Base-by-base conservation (phyloP, 2,888 invertebrate genomes). In the Amblyjoppa fuscipennis region DNA sequence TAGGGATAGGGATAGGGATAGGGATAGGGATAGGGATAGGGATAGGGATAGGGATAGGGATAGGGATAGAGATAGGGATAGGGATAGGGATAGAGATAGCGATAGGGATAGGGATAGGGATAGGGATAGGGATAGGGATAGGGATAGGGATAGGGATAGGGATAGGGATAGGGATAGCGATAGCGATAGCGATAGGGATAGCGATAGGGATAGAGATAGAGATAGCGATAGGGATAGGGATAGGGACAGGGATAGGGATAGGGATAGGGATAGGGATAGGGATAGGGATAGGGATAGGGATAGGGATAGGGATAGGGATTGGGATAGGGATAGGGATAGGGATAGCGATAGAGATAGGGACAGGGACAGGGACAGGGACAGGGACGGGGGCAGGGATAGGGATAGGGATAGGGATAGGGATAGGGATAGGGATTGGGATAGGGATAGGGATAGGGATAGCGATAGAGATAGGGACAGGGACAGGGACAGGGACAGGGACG, bases 181-280 rank as follows among this genome's bases (percentile, higher is more conserved):
- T 2, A 71, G 70, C 73, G 71, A 34, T 20, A 20, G 20, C 20
- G 34, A 20, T 20, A 20, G 34, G 20, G 20, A 34, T 3, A 34
- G 34, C 5, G 34, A 5, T 4, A 41, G 83, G 79, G 79, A 64
- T 0, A 71, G 70, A 73, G 71, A 34, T 0, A 20, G 20, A 0
- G 34, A 20, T 20, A 20, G 34, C 0, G 20, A 34, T 3, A 34
- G 34, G 5, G 34, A 5, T 4, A 41, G 83, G 79, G 79, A 64
- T 2, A 71, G 70, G 6, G 34, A 20, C 0, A 20, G 34, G 20
- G 20, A 34, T 3, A 34, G 34, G 5, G 34, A 5, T 4, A 41
- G 83, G 79, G 79, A 64, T 2, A 71, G 70, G 68, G 71, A 34
- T 20, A 20, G 20, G 0, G 34, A 20, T 20, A 20, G 34, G 20